Percentiles rank a stretch among this genome's conserved stretches.
Evolutionary conservation across 2,888 invertebrate species (phyloP).

Genomic region (Argyresthia goedartella): DNA sequence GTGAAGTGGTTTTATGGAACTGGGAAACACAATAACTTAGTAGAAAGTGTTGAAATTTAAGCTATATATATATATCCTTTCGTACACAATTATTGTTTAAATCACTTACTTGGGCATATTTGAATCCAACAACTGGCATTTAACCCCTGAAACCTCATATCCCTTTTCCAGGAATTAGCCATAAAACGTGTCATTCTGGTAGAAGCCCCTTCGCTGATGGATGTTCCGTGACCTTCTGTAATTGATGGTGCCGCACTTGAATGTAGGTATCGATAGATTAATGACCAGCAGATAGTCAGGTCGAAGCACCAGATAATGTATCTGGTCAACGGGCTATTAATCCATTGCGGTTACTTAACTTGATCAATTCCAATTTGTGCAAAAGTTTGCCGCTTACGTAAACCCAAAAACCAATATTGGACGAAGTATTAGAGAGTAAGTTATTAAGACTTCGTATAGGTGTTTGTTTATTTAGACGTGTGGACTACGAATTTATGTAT

Average conservation of each 20-base stretch:
- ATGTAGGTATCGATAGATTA: constrained; percentile 58
- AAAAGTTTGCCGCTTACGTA: background rate
- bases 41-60: background rate
- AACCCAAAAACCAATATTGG: background rate
- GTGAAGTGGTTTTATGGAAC: too few relatives aligned
- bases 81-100: too few relatives aligned
- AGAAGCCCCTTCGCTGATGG: constrained; percentile 22
- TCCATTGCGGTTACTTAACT: constrained; percentile 57
- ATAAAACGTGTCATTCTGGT: constrained; percentile 9
- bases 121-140: too few relatives aligned
- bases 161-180: background rate
- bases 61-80: too few relatives aligned
- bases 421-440: background rate
- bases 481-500: too few relatives aligned
- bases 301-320: constrained; percentile 58
- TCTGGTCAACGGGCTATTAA: constrained; percentile 58
- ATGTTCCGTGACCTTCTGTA: constrained; percentile 43
- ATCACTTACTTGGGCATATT: too few relatives aligned
- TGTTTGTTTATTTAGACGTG: too few relatives aligned
- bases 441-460: too few relatives aligned
- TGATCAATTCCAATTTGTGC: constrained; percentile 49
- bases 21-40: too few relatives aligned
- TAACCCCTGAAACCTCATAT: too few relatives aligned
- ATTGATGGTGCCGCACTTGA: constrained; percentile 52
- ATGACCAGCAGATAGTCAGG: constrained; percentile 54